Base-by-base conservation (phyloP, 2,888 invertebrate species). In the Dicroscelio sp. region DNA sequence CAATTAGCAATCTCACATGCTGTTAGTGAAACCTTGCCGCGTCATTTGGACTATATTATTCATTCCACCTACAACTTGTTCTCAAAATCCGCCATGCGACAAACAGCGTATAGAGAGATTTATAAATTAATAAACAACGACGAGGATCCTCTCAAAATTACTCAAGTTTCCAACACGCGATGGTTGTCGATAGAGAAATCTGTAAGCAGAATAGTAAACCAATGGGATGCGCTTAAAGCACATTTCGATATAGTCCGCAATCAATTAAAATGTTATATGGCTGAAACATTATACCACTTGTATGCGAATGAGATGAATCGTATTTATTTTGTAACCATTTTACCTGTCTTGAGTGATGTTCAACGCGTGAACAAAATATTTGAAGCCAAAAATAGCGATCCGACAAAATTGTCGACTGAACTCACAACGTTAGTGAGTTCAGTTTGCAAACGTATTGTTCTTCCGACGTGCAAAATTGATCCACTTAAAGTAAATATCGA, bases 31-130 rank as follows among this genome's bases (percentile, higher is more conserved):
- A 82, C 79, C 17, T 65, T 94, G 6, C 92, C 90, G 1, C 92
- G 95, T 80, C 95, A 96, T 95, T 75, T 96, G 0, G 95, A 96
- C 90, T 96, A 94, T 90, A 75, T 96, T 14, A 84, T 95, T 95
- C 90, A 95, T 27, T 90, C 92, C 20, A 93, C 89, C 0, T 88
- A 92, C 25, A 93, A 87, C 27, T 93, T 88, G 92, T 92, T 92
- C 17, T 52, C 8, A 4, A 31, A n/a, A 12, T 76, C 76, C 25
- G 20, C 35, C 1, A 35, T 10, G 0, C 60, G 82, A 1, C 52
- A 82, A 82, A 6, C 0, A 35, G 33, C 31, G 2, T 69, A 82
- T 31, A 12, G 17, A 43, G 17, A 33, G 20, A 1, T 82, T 17
- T 82, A n/a, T 20, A 52, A 82, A 71, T 6, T 38, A 25, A 69